Base-by-base conservation (phyloP, 2,113 vertebrate genomes). In the Rhineura floridana region DNA sequence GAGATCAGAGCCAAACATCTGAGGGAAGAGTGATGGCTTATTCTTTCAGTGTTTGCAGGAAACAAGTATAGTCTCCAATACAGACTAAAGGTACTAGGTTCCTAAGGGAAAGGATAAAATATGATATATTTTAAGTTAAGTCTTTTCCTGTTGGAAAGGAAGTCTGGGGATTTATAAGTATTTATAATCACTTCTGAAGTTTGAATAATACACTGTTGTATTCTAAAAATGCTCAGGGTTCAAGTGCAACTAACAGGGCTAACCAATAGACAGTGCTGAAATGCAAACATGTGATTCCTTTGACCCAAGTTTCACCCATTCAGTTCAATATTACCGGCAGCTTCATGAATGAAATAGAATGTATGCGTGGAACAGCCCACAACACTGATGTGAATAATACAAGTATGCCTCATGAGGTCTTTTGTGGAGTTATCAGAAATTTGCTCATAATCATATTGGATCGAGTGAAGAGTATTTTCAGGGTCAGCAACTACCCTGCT, bases 71-170 rank as follows among this genome's bases (percentile, higher is more conserved):
- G 95, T 91, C 85, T 90, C 87, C 91, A 91, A 91, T 91, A 90
- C 84, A 90, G 90, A 93, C 92, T 93, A 92, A 90, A 92, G 89
- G 83, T 94, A 93, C 93, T 94, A 91, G 86, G 87, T 89, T 91
- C 88, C 91, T 91, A 91, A 93, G 85, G 90, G 82, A 84, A 87
- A 85, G 65, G 83, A 81, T 91, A 90, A 92, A 83, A 63, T 0
- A 0, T 80, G 63, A 63, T 88, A 23, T 0, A 1, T 75, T 77
- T 86, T 62, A 30, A 86, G 9, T 59, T 36, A 39, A 55, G 62
- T 52, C 81, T 93, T 91, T 65, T 46, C 79, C 87, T 82, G 81
- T 81, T 85, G 84, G 86, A 91, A 95, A 90, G 15, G 1, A 23
- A 90, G 73, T 88, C 52, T 86, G 52, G 84, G 88, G 63, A 85